A percentile compares a stretch with the other conserved stretches of the same genome.
These are phyloP conservation scores for Isoperla grammatica DNA, from an alignment of 2,888 invertebrate genomes.

Conservation along the genomic window DNA sequence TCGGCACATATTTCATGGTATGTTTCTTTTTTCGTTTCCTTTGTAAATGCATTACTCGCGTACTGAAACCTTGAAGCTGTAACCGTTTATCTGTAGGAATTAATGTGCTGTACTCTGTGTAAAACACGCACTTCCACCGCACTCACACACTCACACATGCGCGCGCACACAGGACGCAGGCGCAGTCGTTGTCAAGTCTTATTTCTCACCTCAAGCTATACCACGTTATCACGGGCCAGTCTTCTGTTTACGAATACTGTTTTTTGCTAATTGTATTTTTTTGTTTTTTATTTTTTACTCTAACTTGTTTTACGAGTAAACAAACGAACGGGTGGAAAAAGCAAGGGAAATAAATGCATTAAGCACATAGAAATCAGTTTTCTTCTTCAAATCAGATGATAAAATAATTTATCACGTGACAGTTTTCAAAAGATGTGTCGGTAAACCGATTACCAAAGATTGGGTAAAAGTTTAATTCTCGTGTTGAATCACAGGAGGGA, in stretches of 20 bases:
- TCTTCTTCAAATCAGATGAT: neutral
- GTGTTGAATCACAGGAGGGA: constrained; percentile 8
- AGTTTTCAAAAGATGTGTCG: neutral
- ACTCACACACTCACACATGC: constrained; percentile 4
- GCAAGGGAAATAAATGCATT: constrained; percentile 13
- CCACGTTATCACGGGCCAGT: constrained; percentile 22
- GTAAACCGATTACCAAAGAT: no score
- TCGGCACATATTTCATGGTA: neutral
- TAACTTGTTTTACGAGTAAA: constrained; percentile 14
- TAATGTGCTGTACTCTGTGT: no score
- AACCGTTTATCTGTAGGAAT: no score
- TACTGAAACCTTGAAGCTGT: neutral
- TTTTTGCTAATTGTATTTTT: constrained; percentile 18
- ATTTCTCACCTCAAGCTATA: constrained; percentile 17
- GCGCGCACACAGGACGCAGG: neutral
- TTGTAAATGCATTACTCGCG: no score
- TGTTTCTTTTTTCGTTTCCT: no score
- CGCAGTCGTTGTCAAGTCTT: constrained; percentile 20
- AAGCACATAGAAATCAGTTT: neutral
- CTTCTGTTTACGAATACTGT: constrained; percentile 23
- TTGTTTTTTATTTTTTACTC: constrained; percentile 11
- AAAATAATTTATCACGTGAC: neutral
- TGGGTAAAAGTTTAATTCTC: no score
- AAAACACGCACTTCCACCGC: neutral
- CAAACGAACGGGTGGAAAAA: constrained; percentile 11